Base-by-base conservation (phyloP, 2,888 invertebrate genomes). In the Idaea straminata region DNA sequence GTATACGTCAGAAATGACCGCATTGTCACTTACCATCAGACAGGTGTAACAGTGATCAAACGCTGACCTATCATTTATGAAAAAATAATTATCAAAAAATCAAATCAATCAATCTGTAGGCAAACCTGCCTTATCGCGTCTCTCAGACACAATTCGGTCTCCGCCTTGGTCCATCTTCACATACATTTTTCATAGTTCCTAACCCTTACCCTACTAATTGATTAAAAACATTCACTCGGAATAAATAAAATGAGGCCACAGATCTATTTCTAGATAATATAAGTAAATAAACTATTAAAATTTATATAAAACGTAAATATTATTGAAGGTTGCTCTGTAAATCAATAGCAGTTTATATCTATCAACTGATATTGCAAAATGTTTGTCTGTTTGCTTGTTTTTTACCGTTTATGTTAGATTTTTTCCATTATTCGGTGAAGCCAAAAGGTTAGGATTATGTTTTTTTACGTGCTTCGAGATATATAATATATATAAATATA, bases 241-340 rank as follows among this genome's bases (percentile, higher is more conserved):
- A 25, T 4, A 0, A 36, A 36, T 10, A 47, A 47, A 6, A 47
- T 47, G 13, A 13, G 60, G 64, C 66, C 65, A 66, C 69, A 63
- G 66, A 16, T 38, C 61, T 5, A 38, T 66, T 64, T 61, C 38
- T 16, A 60, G 64, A 58, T 66, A 66, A 69, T 61, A 47, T 63
- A 15, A 57, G 59, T 61, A 68, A 66, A 66, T 64, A 66, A 64
- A 65, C 61, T 59, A 64, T 65, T 69, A 62, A 64, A 65, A 59
- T 65, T 15, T 61, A 66, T 66, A 10, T 15, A 6, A 47, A 36
- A 58, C 63, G 62, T 62, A 62, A 64, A 69, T 59, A 64, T 34
- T 34, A 5, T 16, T 38, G 65, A 66, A 69, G 66, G 69, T 57
- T 65, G 61, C 60, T 61, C 61, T 13, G 5, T 47, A 47, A 47